Conservation (phyloP, 2,113 vertebrate genomes). For the Acanthochromis polyacanthus region DNA sequence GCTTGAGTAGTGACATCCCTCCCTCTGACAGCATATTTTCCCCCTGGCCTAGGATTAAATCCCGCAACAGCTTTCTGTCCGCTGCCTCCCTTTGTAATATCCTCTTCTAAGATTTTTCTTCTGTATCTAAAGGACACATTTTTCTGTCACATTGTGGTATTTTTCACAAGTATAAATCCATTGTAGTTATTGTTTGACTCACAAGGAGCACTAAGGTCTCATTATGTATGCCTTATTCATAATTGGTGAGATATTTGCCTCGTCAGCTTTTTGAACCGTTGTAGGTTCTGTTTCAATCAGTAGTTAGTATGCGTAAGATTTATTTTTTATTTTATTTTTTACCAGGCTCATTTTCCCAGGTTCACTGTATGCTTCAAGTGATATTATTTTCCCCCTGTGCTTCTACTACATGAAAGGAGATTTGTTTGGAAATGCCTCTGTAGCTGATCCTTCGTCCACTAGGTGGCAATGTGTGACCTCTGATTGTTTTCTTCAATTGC, state of each 20-base stretch:
- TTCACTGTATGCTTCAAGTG: not conserved
- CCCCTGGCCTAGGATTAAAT: conserved; percentile 22
- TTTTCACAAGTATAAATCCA: not conserved
- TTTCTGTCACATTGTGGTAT: not conserved
- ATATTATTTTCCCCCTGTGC: not conserved
- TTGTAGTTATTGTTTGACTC: not conserved
- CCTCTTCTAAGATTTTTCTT: not conserved
- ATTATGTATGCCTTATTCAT: not conserved
- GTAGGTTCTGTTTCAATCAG: not conserved
- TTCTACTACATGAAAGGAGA: not conserved
- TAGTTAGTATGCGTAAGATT: not conserved
- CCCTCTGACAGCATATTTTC: conserved; percentile 8
- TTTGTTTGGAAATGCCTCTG: conserved; percentile 1
- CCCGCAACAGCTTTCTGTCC: conserved; percentile 25
- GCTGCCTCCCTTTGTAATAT: conserved; percentile 24
- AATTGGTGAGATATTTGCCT: not conserved
- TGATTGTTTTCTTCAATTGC: conserved; percentile 13
- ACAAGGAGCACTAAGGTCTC: not conserved
- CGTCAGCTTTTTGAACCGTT: not conserved
- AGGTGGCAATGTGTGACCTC: conserved; percentile 71
- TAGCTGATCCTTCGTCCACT: conserved; percentile 47
- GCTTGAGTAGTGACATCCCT: conserved; percentile 16
- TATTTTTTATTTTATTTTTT: not conserved
- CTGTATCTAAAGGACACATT: not conserved
- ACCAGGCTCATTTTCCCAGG: not conserved